These are phyloP conservation scores for Pseudotriccus pelzelni DNA, from an alignment of 2,797 vertebrate genomes.

Conservation along the genomic window DNA sequence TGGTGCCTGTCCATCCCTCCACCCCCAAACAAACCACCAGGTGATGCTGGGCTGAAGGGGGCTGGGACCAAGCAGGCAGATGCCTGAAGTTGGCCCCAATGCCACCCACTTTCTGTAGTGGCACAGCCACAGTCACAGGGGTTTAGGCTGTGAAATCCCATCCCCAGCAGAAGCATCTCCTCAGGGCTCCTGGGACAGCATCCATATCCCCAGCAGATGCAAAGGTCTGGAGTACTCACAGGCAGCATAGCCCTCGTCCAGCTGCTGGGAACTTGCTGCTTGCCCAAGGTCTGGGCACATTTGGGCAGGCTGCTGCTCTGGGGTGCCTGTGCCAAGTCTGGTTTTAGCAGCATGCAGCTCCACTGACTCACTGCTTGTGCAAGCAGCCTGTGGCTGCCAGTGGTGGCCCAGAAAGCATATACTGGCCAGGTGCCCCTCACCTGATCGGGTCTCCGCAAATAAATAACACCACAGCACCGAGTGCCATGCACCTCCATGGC, in stretches of 20 bases:
- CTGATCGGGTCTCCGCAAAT: slow-evolving; percentile 74
- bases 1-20: neutral
- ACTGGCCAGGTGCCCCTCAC: slow-evolving; percentile 65
- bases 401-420: slow-evolving; percentile 30
- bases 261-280: slow-evolving; percentile 26
- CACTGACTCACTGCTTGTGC: slow-evolving; percentile 77
- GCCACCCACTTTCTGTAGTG: neutral
- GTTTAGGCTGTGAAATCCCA: neutral
- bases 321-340: slow-evolving; percentile 54
- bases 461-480: slow-evolving; percentile 17
- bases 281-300: slow-evolving; percentile 67
- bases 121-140: neutral
- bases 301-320: slow-evolving; percentile 45
- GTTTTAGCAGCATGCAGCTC: slow-evolving; percentile 74
- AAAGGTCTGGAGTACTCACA: neutral
- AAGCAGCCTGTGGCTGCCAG: slow-evolving; percentile 71
- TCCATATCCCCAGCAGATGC: neutral
- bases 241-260: neutral
- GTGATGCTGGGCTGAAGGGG: neutral
- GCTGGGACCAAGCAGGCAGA: neutral
- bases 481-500: slow-evolving; percentile 4
- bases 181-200: neutral
- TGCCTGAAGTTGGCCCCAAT: neutral
- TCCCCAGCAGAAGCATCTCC: neutral
- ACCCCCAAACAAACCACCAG: neutral